Conservation (phyloP, 2,888 invertebrate species). For the Caenorhabditis macrosperma region DNA sequence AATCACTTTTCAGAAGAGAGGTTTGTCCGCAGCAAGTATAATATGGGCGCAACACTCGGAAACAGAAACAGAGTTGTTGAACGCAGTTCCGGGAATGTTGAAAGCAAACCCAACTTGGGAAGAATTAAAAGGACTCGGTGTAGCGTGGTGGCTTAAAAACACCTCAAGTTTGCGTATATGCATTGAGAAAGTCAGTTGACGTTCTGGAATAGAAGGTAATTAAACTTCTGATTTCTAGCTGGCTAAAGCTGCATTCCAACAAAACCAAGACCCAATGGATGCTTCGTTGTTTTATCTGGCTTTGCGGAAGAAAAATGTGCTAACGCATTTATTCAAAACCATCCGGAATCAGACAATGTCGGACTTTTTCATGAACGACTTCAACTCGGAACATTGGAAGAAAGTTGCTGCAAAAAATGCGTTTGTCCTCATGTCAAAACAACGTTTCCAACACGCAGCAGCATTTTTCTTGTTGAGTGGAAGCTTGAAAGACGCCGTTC, state of each 20-base stretch:
- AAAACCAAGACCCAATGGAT: conserved; percentile 94
- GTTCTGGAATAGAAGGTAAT: neutral
- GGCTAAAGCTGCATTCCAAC: conserved; percentile 93
- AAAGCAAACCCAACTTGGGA: conserved; percentile 87
- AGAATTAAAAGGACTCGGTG: conserved; percentile 91
- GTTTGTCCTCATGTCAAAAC: conserved; percentile 94
- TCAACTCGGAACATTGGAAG: conserved; percentile 93
- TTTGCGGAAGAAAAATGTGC: conserved; percentile 95
- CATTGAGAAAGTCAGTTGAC: conserved; percentile 86
- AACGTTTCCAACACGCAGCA: conserved; percentile 96
- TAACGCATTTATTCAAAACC: conserved; percentile 94
- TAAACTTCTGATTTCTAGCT: conserved; percentile 81
- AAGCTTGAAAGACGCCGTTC: conserved; percentile 93
- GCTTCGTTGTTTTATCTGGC: conserved; percentile 97
- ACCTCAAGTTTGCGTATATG: conserved; percentile 88
- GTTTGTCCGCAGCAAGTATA: conserved; percentile 85
- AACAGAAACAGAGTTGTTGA: conserved; percentile 93
- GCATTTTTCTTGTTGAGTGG: conserved; percentile 97
- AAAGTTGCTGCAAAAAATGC: conserved; percentile 98
- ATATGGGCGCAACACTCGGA: conserved; percentile 99
- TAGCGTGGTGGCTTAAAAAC: conserved; percentile 97
- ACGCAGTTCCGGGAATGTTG: conserved; percentile 85
- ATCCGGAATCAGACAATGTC: conserved; percentile 93
- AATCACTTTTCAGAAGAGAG: conserved; percentile 57
- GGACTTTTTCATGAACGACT: conserved; percentile 94